These are phyloP conservation scores for Drosophila murphyi DNA, from an alignment of 1,140 invertebrate genomes.

Conservation along the genomic window DNA sequence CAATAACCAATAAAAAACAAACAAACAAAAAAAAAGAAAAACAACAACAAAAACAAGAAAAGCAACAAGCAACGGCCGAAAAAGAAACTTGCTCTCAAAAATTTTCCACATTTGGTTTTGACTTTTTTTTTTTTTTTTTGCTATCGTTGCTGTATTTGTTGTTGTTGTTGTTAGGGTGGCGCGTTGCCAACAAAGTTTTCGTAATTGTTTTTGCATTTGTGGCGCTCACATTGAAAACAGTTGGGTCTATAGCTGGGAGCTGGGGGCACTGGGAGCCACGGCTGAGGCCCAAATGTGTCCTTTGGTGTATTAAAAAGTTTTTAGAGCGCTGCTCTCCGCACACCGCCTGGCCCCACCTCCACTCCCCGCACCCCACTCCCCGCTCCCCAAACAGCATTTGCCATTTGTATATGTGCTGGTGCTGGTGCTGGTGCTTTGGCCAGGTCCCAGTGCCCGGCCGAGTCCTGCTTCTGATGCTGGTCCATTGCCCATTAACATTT, in stretches of 20 bases:
- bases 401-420: conserved; percentile 9
- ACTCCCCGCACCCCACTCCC: not conserved
- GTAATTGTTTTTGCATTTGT: conserved; percentile 82
- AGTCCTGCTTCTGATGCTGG: conserved; percentile 25
- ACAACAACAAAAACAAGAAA: conserved; percentile 61
- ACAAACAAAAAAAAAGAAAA: conserved; percentile 39
- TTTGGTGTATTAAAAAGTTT: conserved; percentile 83
- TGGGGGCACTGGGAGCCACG: conserved; percentile 4
- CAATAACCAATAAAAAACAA: conserved; percentile 46
- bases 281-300: conserved; percentile 74
- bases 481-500: conserved; percentile 82
- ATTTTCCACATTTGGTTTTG: conserved; percentile 76
- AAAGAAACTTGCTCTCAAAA: conserved; percentile 70
- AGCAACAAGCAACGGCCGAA: conserved; percentile 66
- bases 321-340: conserved; percentile 31
- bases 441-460: conserved; percentile 24
- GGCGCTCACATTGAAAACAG: conserved; percentile 47
- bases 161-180: conserved; percentile 37
- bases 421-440: not conserved
- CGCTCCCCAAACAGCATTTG: conserved; percentile 27
- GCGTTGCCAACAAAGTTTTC: conserved; percentile 71
- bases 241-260: conserved; percentile 16
- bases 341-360: not conserved
- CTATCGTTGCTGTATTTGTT: conserved; percentile 20
- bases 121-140: conserved; percentile 45